Evolutionary conservation across 1,140 invertebrate genomes (phyloP), one percentile per base, ranked within the genome.

Genomic region (Andrena cerasifolii): DNA sequence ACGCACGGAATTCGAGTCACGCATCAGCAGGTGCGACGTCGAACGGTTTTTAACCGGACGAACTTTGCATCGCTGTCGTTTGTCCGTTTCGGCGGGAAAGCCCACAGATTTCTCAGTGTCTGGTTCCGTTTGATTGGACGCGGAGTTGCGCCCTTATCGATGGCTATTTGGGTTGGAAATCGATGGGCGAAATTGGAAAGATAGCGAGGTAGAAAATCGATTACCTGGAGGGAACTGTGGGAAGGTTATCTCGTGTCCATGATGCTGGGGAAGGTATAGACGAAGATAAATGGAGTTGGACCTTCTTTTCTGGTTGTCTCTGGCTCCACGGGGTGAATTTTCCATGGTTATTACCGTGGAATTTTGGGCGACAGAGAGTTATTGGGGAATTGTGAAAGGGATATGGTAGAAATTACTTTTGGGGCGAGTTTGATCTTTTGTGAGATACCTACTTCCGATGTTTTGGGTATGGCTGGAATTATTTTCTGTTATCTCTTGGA

Each of bases 1-100:
- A 31, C n/a, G 8, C 26, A 33, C 31, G 56, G 62, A 71, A 80
- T 84, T 84, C 49, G 26, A 59, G 58, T 80, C 80, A 80, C 78
- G 78, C 59, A 24, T 76, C 43, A 43, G 45, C 67, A 83, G 72
- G 63, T 83, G 72, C 40, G 21, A 14, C 24, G 24, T n/a, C 24
- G 45, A n/a, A 71, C 36, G n/a, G 31, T 3, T 73, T 71, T 78
- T 62, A 78, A 74, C 59, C 40, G 45, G 36, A 53, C 47, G 26
- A 49, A 49, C 21, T 21, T 24, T 14, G 54, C 16, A 58, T 33
- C 26, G 21, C 3, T 31, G 54, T 58, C 28, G 2, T 58, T 8
- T 18, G 8, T 18, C 24, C 21, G 2, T 43, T 4, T n/a, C n/a
- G n/a, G n/a, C n/a, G n/a, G n/a, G n/a, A n/a, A n/a, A n/a, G n/a